Base-by-base conservation (phyloP, 2,113 vertebrate genomes). In the Pycnonotus jocosus region DNA sequence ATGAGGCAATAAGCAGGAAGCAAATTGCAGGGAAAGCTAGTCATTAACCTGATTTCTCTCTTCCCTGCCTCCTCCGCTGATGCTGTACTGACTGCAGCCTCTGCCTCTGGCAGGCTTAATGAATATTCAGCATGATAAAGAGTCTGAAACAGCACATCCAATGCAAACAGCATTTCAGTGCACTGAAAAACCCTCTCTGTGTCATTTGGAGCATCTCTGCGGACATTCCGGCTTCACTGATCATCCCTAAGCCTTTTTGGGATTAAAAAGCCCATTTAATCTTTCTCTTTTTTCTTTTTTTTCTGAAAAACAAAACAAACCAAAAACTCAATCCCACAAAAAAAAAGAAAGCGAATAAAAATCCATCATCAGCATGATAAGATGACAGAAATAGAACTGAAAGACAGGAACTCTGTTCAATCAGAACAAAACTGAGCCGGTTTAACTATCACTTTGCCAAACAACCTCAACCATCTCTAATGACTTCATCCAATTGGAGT, bases 31-130 rank as follows among this genome's bases (percentile, higher is more conserved):
- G 66, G 88, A 88, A 91, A 96, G 94, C 88, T 17, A 61, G 85
- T 73, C 76, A 93, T 97, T 96, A 97, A 96, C 90, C 95, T 96
- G 90, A 95, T 97, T 97, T 97, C 79, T 79, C 57, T 74, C 56
- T 57, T 92, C 82, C 86, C 72, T 85, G 84, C 82, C 81, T 97
- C 85, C 89, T 92, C 68, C 0, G 9, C 89, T 68, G 64, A 77
- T 66, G 92, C 90, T 95, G 81, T 65, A 86, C 91, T 70, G 91
- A 81, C 91, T 93, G 90, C 78, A 90, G 93, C 81, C 58, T 54
- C 92, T 94, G 86, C 95, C 86, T 89, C 93, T 96, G 87, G 86
- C 96, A 94, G 81, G 31, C 82, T 84, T 95, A 95, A 96, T 96
- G 88, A 97, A 94, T 94, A 97, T 96, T 92, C 94, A 85, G 70